Evolutionary conservation across 2,888 invertebrate species (phyloP), one percentile per base, ranked within the genome.

Genomic region (Ernsta delagoae): DNA sequence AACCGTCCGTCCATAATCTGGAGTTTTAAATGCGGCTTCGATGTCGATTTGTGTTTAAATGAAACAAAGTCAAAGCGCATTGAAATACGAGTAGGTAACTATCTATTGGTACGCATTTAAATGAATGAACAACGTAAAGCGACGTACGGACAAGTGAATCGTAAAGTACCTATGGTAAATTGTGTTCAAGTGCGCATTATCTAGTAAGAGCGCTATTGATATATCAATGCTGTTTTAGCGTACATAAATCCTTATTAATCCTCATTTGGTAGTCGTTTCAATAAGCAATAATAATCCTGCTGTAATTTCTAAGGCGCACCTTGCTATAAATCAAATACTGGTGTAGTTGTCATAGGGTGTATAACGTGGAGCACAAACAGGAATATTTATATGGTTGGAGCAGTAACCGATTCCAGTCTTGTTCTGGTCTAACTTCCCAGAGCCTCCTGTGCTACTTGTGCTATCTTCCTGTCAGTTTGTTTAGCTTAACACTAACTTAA

Each of bases 401-500:
- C 36, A 56, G 43, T 62, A 57, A 64, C n/a, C 67, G 56, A 61
- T 67, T 67, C 67, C 4, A 67, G 67, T 56, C 54, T 54, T 61
- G 67, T 62, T 68, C 67, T 62, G 61, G 61, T 62, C 61, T 54
- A 43, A 11, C 61, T 61, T 56, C 16, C 61, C 45, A 63, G 16
- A 57, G 63, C 50, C 43, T 41, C 48, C 48, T 50, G 79, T 45
- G 85, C 86, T 85, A 83, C 87, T 84, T 80, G 83, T 83, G 81
- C 84, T 88, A 88, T 88, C 88, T 87, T 83, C 85, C 77, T 84
- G 87, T 88, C 85, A 85, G 87, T 89, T 89, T 90, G 89, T 90
- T 90, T 85, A 86, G 88, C 86, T 88, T 88, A 89, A 87, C 90
- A 90, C 88, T 82, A 86, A 86, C 87, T 86, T 92, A 91, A 92